Evolutionary conservation across 2,113 vertebrate genomes (phyloP).

Genomic region (Podarcis raffonei): DNA sequence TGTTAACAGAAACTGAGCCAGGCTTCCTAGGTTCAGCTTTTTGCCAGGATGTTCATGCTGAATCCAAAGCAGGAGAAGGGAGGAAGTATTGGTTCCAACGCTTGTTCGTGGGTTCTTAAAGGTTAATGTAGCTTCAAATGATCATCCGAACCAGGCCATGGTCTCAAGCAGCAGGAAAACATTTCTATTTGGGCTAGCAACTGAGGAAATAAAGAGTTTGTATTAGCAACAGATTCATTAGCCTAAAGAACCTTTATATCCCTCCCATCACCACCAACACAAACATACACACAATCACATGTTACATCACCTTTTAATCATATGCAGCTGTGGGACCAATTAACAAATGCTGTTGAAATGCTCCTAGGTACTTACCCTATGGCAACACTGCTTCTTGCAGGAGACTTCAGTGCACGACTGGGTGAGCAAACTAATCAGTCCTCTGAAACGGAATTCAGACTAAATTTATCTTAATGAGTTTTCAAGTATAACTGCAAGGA

Average conservation of each 20-base stretch:
- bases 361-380: background rate
- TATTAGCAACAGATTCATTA: background rate
- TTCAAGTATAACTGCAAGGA: background rate
- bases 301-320: background rate
- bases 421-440: background rate
- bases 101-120: too few species aligned
- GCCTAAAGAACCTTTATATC: background rate
- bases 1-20: too few species aligned
- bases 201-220: background rate
- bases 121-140: too few species aligned
- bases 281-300: background rate
- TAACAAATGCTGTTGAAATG: slow-evolving; percentile 3
- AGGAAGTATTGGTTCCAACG: too few species aligned
- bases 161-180: background rate
- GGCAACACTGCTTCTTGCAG: slow-evolving; percentile 2
- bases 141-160: background rate
- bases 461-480: background rate
- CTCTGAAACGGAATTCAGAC: background rate
- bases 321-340: slow-evolving; percentile 21
- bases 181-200: background rate
- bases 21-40: too few species aligned
- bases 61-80: too few species aligned
- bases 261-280: background rate
- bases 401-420: background rate
- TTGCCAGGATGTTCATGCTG: too few species aligned